Percentiles rank a stretch among this genome's conserved stretches.
Evolutionary conservation across 1,140 invertebrate genomes (phyloP).

Genomic region (Lerema accius): DNA sequence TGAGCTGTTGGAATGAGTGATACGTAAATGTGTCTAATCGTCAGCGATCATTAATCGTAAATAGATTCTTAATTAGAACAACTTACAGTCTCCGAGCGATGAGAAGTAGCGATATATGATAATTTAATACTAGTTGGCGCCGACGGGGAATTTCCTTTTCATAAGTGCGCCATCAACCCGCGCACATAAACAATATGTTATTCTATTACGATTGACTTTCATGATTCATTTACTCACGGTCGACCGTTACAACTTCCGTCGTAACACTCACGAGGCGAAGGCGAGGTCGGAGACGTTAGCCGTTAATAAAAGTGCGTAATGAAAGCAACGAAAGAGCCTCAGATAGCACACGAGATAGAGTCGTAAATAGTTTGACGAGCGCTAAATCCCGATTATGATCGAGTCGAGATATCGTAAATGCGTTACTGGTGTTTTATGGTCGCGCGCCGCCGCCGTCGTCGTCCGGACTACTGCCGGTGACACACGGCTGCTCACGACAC

Average conservation of each 20-base stretch:
- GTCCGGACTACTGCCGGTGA: too few species aligned
- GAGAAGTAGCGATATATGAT: too few species aligned
- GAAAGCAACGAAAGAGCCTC: constrained; percentile 18
- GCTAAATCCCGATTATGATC: constrained; percentile 37
- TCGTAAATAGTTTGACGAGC: constrained; percentile 37
- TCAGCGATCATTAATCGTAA: too few species aligned
- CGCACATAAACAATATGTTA: not conserved
- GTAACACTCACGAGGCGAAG: constrained; percentile 13
- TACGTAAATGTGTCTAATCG: too few species aligned
- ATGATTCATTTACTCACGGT: not conserved
- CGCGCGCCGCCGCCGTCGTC: constrained; percentile 1
- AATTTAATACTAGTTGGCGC: too few species aligned
- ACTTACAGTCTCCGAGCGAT: too few species aligned
- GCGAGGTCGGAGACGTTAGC: constrained; percentile 13
- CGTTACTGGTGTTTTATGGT: constrained; percentile 30
- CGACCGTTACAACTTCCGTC: constrained; percentile 1
- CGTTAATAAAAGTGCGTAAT: constrained; percentile 16
- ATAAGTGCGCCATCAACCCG: too few species aligned
- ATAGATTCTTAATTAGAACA: too few species aligned
- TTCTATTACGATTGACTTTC: not conserved
- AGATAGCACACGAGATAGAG: constrained; percentile 24
- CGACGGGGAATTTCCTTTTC: too few species aligned
- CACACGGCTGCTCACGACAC: too few species aligned
- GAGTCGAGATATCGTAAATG: constrained; percentile 33
- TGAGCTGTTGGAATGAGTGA: too few species aligned